These are phyloP conservation scores for Gnatocerus cornutus DNA, from an alignment of 2,888 invertebrate species.

Conservation along the genomic window DNA sequence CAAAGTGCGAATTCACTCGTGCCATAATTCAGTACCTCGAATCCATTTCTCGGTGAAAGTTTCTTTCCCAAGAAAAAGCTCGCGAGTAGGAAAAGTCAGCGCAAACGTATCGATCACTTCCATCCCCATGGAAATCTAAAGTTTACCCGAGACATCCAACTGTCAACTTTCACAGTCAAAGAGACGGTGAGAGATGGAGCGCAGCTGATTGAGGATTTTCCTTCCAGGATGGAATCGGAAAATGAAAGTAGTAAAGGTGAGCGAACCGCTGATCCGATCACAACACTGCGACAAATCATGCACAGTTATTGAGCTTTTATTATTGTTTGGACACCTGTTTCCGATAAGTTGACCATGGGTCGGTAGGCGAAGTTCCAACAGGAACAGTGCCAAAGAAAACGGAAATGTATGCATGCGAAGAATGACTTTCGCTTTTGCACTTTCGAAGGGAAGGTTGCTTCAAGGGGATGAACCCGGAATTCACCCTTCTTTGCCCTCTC, in stretches of 20 bases:
- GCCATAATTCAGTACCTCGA: conserved; percentile 35
- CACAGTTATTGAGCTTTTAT: conserved; percentile 20
- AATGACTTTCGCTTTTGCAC: conserved; percentile 10
- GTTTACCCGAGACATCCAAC: conserved; percentile 43
- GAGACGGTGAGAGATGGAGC: conserved; percentile 34
- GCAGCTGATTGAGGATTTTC: conserved; percentile 41
- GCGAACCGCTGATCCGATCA: conserved; percentile 33
- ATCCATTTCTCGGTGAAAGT: conserved; percentile 1
- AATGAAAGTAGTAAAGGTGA: conserved; percentile 48
- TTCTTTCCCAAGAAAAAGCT: neutral
- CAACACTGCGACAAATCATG: conserved; percentile 12
- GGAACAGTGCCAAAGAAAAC: conserved; percentile 14
- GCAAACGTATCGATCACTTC: conserved; percentile 53
- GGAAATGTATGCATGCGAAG: conserved; percentile 6
- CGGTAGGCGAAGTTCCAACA: neutral
- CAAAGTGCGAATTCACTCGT: conserved; percentile 35
- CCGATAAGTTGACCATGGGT: neutral
- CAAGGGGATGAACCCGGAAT: too few species aligned
- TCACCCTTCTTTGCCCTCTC: neutral
- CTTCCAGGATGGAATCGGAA: conserved; percentile 46
- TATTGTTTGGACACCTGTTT: conserved; percentile 46
- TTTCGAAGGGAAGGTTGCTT: conserved; percentile 1
- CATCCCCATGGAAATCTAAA: conserved; percentile 60
- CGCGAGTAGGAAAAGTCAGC: conserved; percentile 9
- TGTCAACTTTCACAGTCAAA: conserved; percentile 35